These are phyloP conservation scores for Drosophila kohkoa DNA, from an alignment of 1,140 invertebrate genomes.

Conservation along the genomic window DNA sequence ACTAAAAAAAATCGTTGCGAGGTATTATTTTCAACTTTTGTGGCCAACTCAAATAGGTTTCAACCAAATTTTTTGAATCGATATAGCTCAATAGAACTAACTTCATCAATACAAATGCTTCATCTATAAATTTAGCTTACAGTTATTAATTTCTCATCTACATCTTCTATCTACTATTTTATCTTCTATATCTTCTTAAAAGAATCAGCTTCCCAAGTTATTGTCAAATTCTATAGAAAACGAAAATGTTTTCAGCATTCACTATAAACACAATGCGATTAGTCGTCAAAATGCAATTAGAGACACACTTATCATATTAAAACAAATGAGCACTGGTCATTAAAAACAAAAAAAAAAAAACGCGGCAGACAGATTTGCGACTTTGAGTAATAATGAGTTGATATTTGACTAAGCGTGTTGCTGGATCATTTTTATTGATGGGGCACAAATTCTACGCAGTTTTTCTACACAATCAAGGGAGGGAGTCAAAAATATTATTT, in stretches of 20 bases:
- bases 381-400: not conserved
- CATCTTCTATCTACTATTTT: too few species aligned
- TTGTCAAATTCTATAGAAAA: not conserved
- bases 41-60: too few species aligned
- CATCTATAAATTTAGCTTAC: too few species aligned
- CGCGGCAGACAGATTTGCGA: not conserved
- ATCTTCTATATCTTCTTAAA: not conserved
- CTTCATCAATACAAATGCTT: too few species aligned
- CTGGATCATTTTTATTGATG: not conserved
- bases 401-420: constrained; percentile 1
- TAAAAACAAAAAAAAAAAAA: not conserved
- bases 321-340: not conserved
- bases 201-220: too few species aligned
- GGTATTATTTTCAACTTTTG: too few species aligned
- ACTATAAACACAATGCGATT: not conserved
- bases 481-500: not conserved
- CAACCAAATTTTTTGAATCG: too few species aligned
- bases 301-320: not conserved
- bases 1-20: too few species aligned
- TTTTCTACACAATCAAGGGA: not conserved
- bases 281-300: not conserved
- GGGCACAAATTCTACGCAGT: not conserved
- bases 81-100: too few species aligned
- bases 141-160: too few species aligned
- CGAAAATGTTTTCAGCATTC: not conserved